Base-by-base conservation (phyloP, 2,888 invertebrate genomes). In the Muschampia plurimacula region DNA sequence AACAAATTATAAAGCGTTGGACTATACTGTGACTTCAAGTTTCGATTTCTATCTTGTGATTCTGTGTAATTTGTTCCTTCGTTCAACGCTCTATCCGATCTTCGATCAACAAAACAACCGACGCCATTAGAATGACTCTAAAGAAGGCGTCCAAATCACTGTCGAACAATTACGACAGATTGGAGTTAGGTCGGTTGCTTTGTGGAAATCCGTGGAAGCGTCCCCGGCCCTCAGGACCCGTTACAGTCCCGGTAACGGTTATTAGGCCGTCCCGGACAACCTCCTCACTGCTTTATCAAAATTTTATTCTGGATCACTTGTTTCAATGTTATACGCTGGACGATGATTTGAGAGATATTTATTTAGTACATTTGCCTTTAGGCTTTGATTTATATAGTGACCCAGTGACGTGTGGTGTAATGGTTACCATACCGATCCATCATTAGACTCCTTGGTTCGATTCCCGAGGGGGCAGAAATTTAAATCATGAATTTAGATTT, bases 91-190 rank as follows among this genome's bases (percentile, higher is more conserved):
- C 55, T 55, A 55, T 55, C 55, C 22, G 22, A 10, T 22, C 22
- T 55, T 8, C 22, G 22, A 28, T 55, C 22, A 15, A 15, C 52
- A 52, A 6, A 52, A 52, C 52, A 39, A 39, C 9, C 44, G 62
- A 28, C 22, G 46, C 36, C 36, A 49, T 12, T 4, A 62, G 39
- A 69, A 69, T 32, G 39, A 10, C 46, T 39, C 57, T 64, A 41
- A 57, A 63, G 36, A 70, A 13, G 36, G 59, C 59, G 12, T 59
- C 59, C 36, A 71, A 71, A 71, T 71, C 70, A 57, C 70, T 59
- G 64, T 70, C 36, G 68, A 22, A 71, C 71, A 66, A 66, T 71
- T 71, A 66, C 57, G 57, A 15, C 70, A 71, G 66, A 71, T 65
- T 60, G 71, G 46, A 59, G 65, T 66, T 60, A 15, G 70, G 44